A percentile compares a stretch with the other conserved stretches of the same genome.
Evolutionary conservation across 2,797 vertebrate genomes (phyloP).

Genomic region (Manis pentadactyla): DNA sequence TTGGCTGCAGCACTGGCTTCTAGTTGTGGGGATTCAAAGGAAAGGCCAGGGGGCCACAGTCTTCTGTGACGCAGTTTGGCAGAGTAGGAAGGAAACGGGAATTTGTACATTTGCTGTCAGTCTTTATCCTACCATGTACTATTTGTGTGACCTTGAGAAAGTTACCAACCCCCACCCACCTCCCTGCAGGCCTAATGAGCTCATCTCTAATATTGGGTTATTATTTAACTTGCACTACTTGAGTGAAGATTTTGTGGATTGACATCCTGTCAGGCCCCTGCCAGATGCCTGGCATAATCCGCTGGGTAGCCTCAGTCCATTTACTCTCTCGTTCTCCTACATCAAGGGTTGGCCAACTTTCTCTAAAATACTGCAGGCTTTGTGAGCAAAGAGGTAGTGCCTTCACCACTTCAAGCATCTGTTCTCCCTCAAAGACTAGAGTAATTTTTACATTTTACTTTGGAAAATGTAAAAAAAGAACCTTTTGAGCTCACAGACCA

Average conservation of each 20-base stretch:
- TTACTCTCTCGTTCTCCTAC: not conserved
- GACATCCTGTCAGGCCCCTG: not conserved
- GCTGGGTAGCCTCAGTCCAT: not conserved
- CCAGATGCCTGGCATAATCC: not conserved
- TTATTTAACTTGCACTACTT: constrained; percentile 41
- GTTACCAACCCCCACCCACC: not conserved
- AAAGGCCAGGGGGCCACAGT: not conserved
- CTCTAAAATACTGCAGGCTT: not conserved
- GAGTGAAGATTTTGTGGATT: not conserved
- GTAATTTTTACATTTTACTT: not conserved
- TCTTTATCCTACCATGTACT: not conserved
- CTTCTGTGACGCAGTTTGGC: rapidly evolving
- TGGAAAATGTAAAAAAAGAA: not conserved
- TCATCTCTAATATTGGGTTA: constrained; percentile 12
- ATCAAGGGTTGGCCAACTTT: not conserved
- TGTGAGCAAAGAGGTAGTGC: not conserved
- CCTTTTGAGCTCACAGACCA: not conserved
- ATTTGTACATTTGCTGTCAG: not conserved
- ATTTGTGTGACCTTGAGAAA: constrained; percentile 2
- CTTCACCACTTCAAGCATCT: not conserved
- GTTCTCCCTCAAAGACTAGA: not conserved
- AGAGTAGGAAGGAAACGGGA: not conserved
- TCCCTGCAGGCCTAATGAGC: not conserved
- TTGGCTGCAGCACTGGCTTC: too few species aligned
- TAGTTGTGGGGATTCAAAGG: not conserved